These are phyloP conservation scores for Eulemur rubriventer DNA, from an alignment of 2,797 vertebrate species.

Conservation along the genomic window DNA sequence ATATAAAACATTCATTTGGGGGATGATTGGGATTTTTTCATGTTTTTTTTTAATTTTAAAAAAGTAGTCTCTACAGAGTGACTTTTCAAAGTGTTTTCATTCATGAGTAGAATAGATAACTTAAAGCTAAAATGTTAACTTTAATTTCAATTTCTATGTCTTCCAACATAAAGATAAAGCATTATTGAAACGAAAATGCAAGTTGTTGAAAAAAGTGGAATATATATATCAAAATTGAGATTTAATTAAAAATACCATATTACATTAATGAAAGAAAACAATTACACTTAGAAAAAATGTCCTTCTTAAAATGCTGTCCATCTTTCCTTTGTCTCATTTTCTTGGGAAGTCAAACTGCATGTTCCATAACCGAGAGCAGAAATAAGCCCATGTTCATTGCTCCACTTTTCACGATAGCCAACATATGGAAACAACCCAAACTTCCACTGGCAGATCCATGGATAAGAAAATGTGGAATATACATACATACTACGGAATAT, in stretches of 20 bases:
- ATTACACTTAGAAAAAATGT: constrained; percentile 3
- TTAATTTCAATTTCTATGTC: constrained; percentile 11
- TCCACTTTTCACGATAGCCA: not conserved
- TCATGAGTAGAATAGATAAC: not conserved
- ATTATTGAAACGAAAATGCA: constrained; percentile 34
- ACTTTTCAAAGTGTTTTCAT: constrained; percentile 17
- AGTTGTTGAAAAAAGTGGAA: not conserved
- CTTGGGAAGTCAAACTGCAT: not conserved
- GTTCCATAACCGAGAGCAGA: not conserved
- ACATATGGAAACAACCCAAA: not conserved
- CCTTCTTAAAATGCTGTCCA: not conserved
- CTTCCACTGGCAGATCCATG: not conserved
- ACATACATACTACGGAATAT: too few relatives aligned
- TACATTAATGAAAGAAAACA: not conserved
- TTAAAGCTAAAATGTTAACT: not conserved
- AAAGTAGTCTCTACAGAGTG: not conserved
- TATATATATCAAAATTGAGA: not conserved
- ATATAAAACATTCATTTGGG: not conserved
- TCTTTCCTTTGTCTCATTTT: not conserved
- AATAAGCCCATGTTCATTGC: not conserved
- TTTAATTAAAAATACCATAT: not conserved
- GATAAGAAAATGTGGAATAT: not conserved
- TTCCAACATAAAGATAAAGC: constrained; percentile 1
- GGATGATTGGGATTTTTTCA: not conserved
- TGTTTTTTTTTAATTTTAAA: not conserved